phyloP scores from a whole-genome alignment of 2,113 vertebrate genomes.

The Misgurnus anguillicaudatus region DNA sequence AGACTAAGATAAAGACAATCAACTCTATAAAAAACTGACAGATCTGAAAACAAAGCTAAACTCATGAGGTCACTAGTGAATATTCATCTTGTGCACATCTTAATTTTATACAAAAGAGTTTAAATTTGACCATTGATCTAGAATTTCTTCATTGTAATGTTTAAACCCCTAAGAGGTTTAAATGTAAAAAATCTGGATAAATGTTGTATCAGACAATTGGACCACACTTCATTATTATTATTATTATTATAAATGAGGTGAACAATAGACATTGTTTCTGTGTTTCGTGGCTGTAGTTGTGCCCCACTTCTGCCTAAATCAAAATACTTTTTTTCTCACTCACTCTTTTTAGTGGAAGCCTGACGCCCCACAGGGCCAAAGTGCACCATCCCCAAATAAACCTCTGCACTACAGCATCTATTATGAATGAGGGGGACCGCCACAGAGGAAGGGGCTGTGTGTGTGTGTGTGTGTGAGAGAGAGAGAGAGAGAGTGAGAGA shows the following conservation, averaged over 20 bases:
- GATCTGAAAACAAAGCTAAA: background rate
- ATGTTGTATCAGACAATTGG: too few relatives aligned
- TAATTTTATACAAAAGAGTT: too few relatives aligned
- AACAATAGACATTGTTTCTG: background rate
- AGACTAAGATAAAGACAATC: too few relatives aligned
- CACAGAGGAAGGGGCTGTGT: background rate
- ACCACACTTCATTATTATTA: background rate
- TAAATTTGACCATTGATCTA: background rate
- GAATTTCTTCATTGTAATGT: background rate
- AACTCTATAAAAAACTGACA: too few relatives aligned
- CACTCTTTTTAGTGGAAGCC: constrained; percentile 20
- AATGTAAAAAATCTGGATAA: too few relatives aligned
- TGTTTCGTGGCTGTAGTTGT: constrained; percentile 6
- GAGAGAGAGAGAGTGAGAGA: background rate
- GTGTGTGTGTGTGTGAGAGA: too few relatives aligned
- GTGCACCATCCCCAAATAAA: constrained; percentile 38
- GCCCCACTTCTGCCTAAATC: constrained; percentile 36
- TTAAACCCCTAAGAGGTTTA: too few relatives aligned
- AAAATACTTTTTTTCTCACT: constrained; percentile 15
- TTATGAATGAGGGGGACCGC: constrained; percentile 46
- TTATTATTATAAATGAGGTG: too few relatives aligned
- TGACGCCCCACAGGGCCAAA: constrained; percentile 17
- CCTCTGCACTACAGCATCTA: constrained; percentile 44
- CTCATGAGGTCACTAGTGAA: background rate
- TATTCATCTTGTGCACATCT: too few relatives aligned